Conservation (phyloP, 2,797 vertebrate genomes). For the Poeciliopsis turneri region DNA sequence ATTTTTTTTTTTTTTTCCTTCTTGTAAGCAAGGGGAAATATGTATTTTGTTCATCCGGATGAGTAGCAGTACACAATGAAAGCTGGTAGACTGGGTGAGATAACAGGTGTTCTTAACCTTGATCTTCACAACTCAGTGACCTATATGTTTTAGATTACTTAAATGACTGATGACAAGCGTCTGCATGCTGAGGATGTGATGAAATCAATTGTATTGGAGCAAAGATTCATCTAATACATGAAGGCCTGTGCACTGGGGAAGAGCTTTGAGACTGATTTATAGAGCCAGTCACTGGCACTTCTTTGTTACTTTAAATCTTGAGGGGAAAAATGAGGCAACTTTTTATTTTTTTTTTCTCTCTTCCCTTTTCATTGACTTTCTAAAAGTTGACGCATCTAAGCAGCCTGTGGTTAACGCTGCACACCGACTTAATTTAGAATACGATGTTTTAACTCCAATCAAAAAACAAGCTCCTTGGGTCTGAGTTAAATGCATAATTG, state of each 20-base stretch:
- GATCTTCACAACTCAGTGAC: neutral
- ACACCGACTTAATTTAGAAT: neutral
- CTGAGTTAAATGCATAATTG: constrained; percentile 4
- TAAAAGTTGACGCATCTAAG: neutral
- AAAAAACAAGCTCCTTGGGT: neutral
- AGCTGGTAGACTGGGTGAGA: neutral
- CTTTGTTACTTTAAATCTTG: neutral
- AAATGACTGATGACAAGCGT: neutral
- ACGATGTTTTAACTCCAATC: neutral
- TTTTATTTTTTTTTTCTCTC: too few species aligned
- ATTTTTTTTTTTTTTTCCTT: neutral
- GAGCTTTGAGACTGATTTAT: neutral
- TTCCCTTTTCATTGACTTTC: neutral
- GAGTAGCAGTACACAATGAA: neutral
- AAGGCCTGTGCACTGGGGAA: neutral
- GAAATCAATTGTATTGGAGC: neutral
- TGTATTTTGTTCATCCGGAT: neutral
- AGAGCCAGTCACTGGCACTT: neutral
- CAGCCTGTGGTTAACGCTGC: neutral
- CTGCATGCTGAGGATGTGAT: neutral
- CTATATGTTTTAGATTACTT: neutral
- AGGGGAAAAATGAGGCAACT: neutral
- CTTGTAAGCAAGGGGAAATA: constrained; percentile 1
- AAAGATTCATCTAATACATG: neutral
- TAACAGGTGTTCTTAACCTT: neutral